A percentile compares a stretch with the other conserved stretches of the same genome.
phyloP scores from a whole-genome alignment of 2,113 vertebrate species.

The Paramormyrops kingsleyae region DNA sequence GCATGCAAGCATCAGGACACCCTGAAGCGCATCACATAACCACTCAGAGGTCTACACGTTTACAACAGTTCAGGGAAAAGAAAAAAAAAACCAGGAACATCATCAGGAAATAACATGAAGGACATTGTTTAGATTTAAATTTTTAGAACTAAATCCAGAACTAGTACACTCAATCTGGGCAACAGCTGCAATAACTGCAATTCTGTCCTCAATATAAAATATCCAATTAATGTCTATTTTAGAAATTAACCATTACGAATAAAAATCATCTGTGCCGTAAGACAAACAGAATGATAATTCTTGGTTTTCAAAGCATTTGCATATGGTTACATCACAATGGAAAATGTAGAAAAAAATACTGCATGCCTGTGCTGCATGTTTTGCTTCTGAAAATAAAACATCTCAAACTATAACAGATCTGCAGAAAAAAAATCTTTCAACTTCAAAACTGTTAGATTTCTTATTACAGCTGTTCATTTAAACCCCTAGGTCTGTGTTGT shows the following conservation, averaged over 20 bases:
- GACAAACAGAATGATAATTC: not conserved
- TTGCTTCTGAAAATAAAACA: not conserved
- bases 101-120: not conserved
- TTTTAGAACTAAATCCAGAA: not conserved
- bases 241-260: not conserved
- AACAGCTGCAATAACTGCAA: not conserved
- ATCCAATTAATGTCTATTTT: not conserved
- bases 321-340: not conserved
- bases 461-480: not conserved
- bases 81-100: not conserved
- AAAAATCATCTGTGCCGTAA: not conserved
- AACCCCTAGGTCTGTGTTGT: not conserved
- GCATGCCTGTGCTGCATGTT: not conserved
- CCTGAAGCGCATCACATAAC: not conserved
- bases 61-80: not conserved
- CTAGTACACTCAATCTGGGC: not conserved
- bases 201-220: not conserved
- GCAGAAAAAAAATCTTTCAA: not conserved
- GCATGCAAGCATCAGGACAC: conserved; percentile 13
- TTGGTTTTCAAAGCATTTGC: not conserved
- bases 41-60: not conserved
- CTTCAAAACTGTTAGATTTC: not conserved
- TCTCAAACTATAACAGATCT: not conserved
- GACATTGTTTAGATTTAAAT: not conserved
- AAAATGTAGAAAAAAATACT: not conserved